Evolutionary conservation across 2,797 vertebrate species (phyloP).

Genomic region (Typhlichthys subterraneus): DNA sequence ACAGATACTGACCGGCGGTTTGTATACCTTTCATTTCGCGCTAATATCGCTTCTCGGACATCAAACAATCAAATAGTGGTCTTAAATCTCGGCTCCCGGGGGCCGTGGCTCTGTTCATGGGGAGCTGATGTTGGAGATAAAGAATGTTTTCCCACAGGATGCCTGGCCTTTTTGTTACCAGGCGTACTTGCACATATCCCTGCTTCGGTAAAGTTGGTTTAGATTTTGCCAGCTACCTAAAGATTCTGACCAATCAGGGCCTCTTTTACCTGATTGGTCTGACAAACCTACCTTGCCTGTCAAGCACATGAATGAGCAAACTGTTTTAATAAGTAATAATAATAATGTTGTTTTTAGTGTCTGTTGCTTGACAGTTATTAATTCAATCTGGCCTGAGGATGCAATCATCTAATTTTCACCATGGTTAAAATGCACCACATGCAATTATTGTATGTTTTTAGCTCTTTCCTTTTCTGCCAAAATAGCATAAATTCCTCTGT

Average conservation of each 20-base stretch:
- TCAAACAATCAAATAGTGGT: conserved; percentile 63
- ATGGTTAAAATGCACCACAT: conserved; percentile 10
- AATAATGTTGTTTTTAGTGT: too few relatives aligned
- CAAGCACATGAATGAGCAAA: too few relatives aligned
- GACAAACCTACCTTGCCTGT: too few relatives aligned
- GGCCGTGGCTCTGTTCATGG: conserved; percentile 21
- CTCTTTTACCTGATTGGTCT: too few relatives aligned
- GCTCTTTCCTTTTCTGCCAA: background rate
- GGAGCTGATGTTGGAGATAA: conserved; percentile 26
- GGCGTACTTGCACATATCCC: too few relatives aligned
- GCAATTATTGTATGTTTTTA: background rate
- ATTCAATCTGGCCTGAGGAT: too few relatives aligned
- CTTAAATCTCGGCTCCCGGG: conserved; percentile 33
- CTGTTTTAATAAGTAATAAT: too few relatives aligned
- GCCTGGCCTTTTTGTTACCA: background rate
- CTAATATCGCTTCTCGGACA: conserved; percentile 57
- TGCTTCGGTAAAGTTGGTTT: too few relatives aligned
- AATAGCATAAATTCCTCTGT: background rate
- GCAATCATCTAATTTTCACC: background rate
- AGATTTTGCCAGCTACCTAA: too few relatives aligned
- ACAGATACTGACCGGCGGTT: conserved; percentile 43
- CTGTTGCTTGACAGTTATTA: too few relatives aligned
- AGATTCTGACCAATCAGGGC: too few relatives aligned
- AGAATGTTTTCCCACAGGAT: conserved; percentile 47
- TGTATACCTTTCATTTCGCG: conserved; percentile 65